These are phyloP conservation scores for Cynopterus sphinx DNA, from an alignment of 2,797 vertebrate species.

Conservation along the genomic window DNA sequence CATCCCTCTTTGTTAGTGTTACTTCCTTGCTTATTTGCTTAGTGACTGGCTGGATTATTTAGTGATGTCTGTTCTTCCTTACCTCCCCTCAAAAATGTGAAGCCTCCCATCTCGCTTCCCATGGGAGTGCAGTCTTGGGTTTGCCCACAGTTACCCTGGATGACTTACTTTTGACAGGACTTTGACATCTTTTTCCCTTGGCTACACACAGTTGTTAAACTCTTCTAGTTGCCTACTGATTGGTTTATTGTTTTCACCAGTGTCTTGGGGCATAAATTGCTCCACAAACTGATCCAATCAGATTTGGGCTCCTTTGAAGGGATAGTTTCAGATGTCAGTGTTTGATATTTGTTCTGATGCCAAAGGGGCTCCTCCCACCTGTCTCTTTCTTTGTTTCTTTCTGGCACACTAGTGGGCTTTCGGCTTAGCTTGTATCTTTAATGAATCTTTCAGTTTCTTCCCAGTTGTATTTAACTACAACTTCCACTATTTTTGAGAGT, in stretches of 20 bases:
- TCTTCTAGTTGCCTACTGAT: not conserved
- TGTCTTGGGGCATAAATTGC: not conserved
- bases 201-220: not conserved
- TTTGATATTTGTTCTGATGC: slow-evolving; percentile 1
- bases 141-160: not conserved
- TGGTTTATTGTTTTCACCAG: not conserved
- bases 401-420: not conserved
- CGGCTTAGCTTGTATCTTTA: not conserved
- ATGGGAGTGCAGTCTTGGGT: not conserved
- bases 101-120: not conserved
- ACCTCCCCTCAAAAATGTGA: not conserved
- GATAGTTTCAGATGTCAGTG: not conserved
- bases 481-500: not conserved
- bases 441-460: not conserved
- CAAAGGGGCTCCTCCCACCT: not conserved
- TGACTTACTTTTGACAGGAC: not conserved
- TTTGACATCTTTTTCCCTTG: not conserved
- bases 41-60: not conserved
- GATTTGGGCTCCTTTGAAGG: not conserved
- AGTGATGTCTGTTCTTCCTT: not conserved
- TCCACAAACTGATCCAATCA: not conserved
- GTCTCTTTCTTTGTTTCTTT: not conserved
- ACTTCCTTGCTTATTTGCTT: slow-evolving; percentile 7
- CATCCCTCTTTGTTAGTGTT: not conserved
- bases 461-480: not conserved